Evolutionary conservation across 2,113 vertebrate species (phyloP).

Genomic region (Antidorcas marsupialis): DNA sequence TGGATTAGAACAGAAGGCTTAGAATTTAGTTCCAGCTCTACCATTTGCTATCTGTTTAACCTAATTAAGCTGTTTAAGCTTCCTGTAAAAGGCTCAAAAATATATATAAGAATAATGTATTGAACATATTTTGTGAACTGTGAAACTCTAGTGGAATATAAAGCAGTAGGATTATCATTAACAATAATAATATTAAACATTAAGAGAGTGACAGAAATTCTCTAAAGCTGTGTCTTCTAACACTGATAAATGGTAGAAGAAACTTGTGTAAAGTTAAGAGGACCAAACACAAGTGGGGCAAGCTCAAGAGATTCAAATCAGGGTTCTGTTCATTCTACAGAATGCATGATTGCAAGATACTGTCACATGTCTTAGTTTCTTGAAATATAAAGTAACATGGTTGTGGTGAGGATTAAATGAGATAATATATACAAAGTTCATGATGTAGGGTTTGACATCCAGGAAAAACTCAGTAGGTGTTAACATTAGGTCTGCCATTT

Average conservation of each 20-base stretch:
- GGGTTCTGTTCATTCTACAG: neutral
- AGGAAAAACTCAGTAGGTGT: neutral
- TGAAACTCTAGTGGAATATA: neutral
- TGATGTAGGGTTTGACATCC: neutral
- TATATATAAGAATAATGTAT: neutral
- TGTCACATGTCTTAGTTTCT: neutral
- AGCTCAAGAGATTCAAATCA: neutral
- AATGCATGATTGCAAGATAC: neutral
- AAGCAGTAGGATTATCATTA: neutral
- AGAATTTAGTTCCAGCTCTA: neutral
- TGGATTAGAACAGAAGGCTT: neutral
- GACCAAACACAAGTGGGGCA: neutral
- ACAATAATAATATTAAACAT: neutral
- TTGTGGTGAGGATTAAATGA: neutral
- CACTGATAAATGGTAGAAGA: neutral
- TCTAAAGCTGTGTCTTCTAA: neutral
- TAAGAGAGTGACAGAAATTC: neutral
- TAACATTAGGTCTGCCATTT: neutral
- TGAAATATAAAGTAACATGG: neutral
- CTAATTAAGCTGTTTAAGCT: neutral
- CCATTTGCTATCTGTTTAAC: neutral
- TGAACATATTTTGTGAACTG: neutral
- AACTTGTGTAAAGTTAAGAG: neutral
- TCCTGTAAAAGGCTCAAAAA: neutral
- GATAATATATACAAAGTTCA: neutral